Evolutionary conservation across 64 coral and sea anemone species (phyloP).

Genomic region (Stylophora pistillata): DNA sequence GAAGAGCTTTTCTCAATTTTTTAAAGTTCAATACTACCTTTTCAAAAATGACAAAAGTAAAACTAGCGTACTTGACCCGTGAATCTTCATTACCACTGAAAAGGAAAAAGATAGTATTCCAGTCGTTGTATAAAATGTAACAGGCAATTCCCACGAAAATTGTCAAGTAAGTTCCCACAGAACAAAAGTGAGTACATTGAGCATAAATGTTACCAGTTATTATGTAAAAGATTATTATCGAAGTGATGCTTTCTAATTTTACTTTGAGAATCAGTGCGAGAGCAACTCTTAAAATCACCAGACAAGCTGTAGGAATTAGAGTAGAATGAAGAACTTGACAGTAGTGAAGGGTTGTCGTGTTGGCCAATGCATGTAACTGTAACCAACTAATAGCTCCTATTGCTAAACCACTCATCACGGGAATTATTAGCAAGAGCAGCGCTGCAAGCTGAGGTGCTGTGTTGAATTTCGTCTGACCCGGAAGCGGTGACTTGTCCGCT

Average conservation of each 20-base stretch:
- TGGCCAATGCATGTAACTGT: background rate
- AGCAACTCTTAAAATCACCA: no score
- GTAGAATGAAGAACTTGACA: background rate
- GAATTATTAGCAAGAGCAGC: background rate
- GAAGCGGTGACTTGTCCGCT: background rate
- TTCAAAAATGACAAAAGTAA: slow-evolving; percentile 27
- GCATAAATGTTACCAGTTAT: background rate
- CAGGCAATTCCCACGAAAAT: background rate
- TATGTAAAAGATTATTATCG: background rate
- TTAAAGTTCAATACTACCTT: slow-evolving; percentile 28
- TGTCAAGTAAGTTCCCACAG: background rate
- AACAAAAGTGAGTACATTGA: background rate
- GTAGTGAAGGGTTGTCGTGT: background rate
- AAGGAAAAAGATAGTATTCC: background rate
- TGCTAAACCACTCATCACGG: background rate
- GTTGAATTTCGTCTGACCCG: background rate
- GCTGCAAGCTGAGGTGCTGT: no score
- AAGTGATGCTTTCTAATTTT: background rate
- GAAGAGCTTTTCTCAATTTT: slow-evolving; percentile 55
- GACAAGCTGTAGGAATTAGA: background rate
- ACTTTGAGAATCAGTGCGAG: background rate
- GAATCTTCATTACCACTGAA: background rate
- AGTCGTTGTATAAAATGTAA: background rate
- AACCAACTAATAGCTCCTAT: no score
- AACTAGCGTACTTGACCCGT: background rate